Evolutionary conservation across 2,797 vertebrate species (phyloP).

Genomic region (Chiropotes sagulatus): DNA sequence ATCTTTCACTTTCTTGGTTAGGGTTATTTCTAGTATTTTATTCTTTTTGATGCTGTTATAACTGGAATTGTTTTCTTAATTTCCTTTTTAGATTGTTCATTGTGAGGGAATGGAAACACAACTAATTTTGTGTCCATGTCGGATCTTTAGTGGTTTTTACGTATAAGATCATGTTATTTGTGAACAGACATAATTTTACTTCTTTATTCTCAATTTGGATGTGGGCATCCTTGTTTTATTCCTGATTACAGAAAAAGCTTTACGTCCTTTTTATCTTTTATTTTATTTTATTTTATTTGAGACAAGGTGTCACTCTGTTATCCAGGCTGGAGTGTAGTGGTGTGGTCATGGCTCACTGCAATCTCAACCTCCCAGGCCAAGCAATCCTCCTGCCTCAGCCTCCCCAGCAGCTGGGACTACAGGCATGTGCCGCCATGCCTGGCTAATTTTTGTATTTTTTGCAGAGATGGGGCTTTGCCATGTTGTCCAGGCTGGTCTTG

Average conservation of each 20-base stretch:
- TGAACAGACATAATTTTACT: not conserved
- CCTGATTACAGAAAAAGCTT: not conserved
- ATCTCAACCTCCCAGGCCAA: no score
- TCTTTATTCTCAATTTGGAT: not conserved
- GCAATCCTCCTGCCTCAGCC: no score
- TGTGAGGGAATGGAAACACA: not conserved
- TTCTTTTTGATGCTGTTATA: not conserved
- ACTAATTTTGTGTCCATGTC: not conserved
- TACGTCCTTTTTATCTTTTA: no score
- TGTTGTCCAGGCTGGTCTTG: no score
- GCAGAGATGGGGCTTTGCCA: no score
- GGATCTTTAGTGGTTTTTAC: not conserved
- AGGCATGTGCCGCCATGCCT: no score
- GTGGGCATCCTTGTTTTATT: not conserved
- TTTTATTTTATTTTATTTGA: not conserved
- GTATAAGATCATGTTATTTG: not conserved
- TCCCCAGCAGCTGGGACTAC: no score
- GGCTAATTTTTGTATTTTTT: no score
- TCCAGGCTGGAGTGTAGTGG: not conserved
- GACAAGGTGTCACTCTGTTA: not conserved
- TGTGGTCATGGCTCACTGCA: no score
- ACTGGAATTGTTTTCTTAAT: not conserved
- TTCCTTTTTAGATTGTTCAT: not conserved
- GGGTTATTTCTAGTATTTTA: not conserved
- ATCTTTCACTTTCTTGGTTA: not conserved